phyloP scores from a whole-genome alignment of 2,113 vertebrate genomes.

The Urocynchramus pylzowi region DNA sequence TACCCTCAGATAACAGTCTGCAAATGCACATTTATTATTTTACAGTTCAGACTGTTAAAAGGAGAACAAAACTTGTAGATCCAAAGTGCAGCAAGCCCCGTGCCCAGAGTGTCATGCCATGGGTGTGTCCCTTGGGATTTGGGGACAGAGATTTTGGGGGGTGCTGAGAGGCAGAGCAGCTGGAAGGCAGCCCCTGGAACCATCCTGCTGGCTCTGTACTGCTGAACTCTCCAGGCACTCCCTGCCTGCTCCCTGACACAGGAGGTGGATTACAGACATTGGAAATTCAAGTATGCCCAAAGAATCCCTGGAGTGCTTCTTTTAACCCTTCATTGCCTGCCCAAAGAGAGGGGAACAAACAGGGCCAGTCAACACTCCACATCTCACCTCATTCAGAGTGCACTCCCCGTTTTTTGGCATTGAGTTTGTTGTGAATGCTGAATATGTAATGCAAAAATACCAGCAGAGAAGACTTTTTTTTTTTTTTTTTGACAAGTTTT shows the following conservation, averaged over 20 bases:
- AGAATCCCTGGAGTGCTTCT: neutral
- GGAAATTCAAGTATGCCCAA: neutral
- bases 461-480: neutral
- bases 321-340: neutral
- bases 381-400: neutral
- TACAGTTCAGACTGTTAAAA: neutral
- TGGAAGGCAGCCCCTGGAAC: neutral
- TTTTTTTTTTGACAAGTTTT: neutral
- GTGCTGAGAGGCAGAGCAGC: neutral
- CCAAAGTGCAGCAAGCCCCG: neutral
- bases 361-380: neutral
- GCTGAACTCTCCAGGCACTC: neutral
- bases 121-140: neutral
- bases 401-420: neutral
- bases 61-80: neutral
- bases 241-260: neutral
- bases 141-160: neutral
- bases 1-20: slow-evolving; percentile 20
- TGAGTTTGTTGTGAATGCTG: neutral
- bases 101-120: neutral
- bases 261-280: neutral
- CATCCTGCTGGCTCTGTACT: neutral
- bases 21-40: neutral
- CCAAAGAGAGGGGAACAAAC: neutral
- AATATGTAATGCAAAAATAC: neutral